Base-by-base conservation (phyloP, 2,888 invertebrate species). In the Rutpela maculata region DNA sequence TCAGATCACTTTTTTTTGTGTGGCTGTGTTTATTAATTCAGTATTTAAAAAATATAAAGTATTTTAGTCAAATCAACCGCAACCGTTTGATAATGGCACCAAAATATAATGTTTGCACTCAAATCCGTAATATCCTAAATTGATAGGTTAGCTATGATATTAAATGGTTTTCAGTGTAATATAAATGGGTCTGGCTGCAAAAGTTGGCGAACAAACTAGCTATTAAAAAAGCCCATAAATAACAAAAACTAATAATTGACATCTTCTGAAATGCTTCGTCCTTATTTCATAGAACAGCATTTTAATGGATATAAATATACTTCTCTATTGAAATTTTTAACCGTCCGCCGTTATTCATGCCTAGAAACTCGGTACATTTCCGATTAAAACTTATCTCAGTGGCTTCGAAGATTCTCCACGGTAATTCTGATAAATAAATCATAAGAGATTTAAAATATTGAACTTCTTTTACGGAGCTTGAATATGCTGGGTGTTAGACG, bases 401-500 rank as follows among this genome's bases (percentile, higher is more conserved):
- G 70, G 75, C 55, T 74, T 43, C 38, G 63, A 74, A 73, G 74
- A 60, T 65, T 59, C 60, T 38, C 71, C 66, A 35, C 38, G 26
- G 69, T 77, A 59, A 76, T 76, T 77, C 74, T 26, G 43, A 65
- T 74, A 70, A 78, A 78, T 78, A 78, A 78, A 78, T 78, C 78
- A 78, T 71, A 31, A 50, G 66, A 72, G 70, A 75, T 78, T 78
- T 74, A 75, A 69, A 74, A 75, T 78, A 75, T 74, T 62, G 78
- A 74, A 75, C 60, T 76, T 73, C 60, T 68, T 71, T 70, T 38
- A 22, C 66, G 43, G 43, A 38, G 66, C 67, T 56, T 65, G 31
- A 72, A 72, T 72, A 26, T 62, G 72, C 60, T 31, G n/a, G 19
- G 66, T 62, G 43, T 62, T 59, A 74, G 31, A 74, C 26, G 65